Evolutionary conservation across 1,140 invertebrate genomes (phyloP).

Genomic region (Nixonia krombeini): DNA sequence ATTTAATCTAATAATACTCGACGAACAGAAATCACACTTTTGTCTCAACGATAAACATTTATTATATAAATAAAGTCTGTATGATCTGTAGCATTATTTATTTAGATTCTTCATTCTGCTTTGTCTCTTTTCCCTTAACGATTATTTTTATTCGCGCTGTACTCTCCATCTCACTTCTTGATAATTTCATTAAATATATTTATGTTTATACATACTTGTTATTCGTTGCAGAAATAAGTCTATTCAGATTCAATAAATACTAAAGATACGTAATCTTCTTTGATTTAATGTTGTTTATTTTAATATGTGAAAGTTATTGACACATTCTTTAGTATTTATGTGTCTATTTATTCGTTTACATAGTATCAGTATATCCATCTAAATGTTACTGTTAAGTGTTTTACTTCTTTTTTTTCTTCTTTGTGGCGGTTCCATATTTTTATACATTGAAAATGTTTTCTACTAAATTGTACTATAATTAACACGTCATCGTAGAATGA

Average conservation of each 20-base stretch:
- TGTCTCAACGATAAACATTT: conserved; percentile 33
- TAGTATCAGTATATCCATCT: no score
- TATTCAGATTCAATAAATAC: no score
- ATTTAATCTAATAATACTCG: conserved; percentile 38
- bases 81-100: conserved; percentile 36
- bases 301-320: no score
- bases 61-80: conserved; percentile 37
- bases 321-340: no score
- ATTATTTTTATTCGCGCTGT: neutral
- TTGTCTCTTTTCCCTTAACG: conserved; percentile 3
- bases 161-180: neutral
- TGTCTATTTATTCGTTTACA: no score
- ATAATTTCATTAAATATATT: no score
- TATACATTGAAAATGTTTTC: neutral
- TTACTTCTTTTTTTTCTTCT: neutral
- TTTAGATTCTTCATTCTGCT: conserved; percentile 21
- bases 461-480: no score
- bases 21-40: conserved; percentile 27
- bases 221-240: neutral
- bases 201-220: no score
- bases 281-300: no score
- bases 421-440: neutral
- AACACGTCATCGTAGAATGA: no score
- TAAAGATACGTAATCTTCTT: no score
- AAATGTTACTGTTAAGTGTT: neutral